A percentile compares a stretch with the other conserved stretches of the same genome.
phyloP scores from a whole-genome alignment of 2,797 vertebrate species.

The Astyanax mexicanus region DNA sequence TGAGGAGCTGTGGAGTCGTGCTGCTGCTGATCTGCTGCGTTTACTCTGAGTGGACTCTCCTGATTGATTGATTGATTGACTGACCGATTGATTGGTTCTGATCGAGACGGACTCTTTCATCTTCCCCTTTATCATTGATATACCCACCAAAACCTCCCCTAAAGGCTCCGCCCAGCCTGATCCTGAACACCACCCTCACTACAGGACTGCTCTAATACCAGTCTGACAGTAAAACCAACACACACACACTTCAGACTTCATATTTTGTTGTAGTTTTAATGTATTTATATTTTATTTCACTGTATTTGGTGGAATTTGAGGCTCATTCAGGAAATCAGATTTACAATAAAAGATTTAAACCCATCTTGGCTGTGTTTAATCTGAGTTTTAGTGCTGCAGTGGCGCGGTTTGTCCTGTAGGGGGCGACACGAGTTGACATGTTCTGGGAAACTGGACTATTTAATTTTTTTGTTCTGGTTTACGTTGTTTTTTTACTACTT shows the following conservation, averaged over 20 bases:
- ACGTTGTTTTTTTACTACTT: too few relatives aligned
- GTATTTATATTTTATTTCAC: constrained; percentile 63
- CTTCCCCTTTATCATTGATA: not conserved
- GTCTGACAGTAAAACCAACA: not conserved
- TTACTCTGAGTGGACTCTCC: constrained; percentile 21
- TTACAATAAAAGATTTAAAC: constrained; percentile 54
- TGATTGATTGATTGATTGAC: constrained; percentile 2
- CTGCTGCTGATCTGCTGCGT: constrained; percentile 28
- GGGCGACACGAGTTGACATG: not conserved
- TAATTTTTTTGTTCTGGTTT: too few relatives aligned
- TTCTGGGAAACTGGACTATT: too few relatives aligned
- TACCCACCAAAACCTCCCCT: not conserved
- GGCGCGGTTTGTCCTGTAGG: not conserved
- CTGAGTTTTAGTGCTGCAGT: constrained; percentile 6
- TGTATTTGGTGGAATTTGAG: constrained; percentile 43
- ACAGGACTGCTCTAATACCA: not conserved
- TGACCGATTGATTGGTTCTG: constrained; percentile 1
- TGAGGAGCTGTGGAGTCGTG: constrained; percentile 27
- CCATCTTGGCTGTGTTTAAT: constrained; percentile 32
- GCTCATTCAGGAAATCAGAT: constrained; percentile 39
- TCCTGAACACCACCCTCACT: not conserved
- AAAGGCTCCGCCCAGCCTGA: not conserved
- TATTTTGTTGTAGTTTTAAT: constrained; percentile 57
- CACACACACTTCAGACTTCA: constrained; percentile 24
- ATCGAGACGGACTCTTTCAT: not conserved